Evolutionary conservation across 2,113 vertebrate species (phyloP), one percentile per base, ranked within the genome.

Genomic region (Elephas maximus): DNA sequence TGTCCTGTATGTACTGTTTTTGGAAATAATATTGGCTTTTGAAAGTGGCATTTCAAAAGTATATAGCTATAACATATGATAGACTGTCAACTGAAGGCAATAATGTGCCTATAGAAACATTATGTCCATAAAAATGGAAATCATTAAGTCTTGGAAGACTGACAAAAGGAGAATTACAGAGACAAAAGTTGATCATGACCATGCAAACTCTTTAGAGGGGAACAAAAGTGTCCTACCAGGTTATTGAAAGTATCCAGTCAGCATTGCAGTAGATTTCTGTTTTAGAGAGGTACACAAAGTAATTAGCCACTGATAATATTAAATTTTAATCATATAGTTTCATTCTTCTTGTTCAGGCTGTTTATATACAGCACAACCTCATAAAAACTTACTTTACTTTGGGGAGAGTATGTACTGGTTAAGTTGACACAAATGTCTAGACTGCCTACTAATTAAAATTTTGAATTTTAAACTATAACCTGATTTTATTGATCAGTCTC

Each of bases 391-490:
- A 37, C 51, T 73, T 69, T 74, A 8, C n/a, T 89, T 81, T 67
- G 44, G 74, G n/a, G 45, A 90, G 37, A 63, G 2, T 65, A 23
- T 30, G 4, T 53, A n/a, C 24, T 71, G 9, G 26, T 51, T 80
- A 41, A 87, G 41, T 26, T 48, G 71, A 90, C 5, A 88, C 24
- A 76, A 74, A 86, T 45, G 17, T 82, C 57, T 83, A n/a, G 23
- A 76, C 62, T 62, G 11, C 3, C 41, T 90, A 69, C 48, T 44
- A 94, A 86, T 86, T 82, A 78, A 90, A 90, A 90, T 84, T 76
- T 26, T 69, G 28, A 92, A 90, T 83, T 92, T 94, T 94, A 94
- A 79, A 17, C 79, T 77, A 60, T 51, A 94, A 79, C 62, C 69
- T 92, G 57, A 3, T 90, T 95, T 74, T 74, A 53, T 89, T 62